Percentiles rank a stretch among this genome's conserved stretches.
These are phyloP conservation scores for Hyposmocoma kahamanoa DNA, from an alignment of 1,140 invertebrate species.

Conservation along the genomic window DNA sequence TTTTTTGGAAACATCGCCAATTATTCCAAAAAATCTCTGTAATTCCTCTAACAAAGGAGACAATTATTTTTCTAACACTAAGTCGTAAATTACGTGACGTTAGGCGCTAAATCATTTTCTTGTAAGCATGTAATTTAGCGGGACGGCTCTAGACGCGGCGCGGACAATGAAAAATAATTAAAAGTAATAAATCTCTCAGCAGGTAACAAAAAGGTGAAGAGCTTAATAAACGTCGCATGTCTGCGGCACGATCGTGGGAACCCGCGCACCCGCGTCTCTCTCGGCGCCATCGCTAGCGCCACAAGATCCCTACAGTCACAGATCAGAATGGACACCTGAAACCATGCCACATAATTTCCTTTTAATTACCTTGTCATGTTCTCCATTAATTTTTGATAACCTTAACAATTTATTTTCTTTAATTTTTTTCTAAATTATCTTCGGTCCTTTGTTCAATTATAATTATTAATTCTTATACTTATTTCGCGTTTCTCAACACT, in stretches of 20 bases:
- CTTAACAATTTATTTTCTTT: no score
- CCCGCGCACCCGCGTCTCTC: constrained; percentile 27
- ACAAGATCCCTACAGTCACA: constrained; percentile 14
- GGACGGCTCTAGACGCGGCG: constrained; percentile 33
- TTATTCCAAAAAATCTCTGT: no score
- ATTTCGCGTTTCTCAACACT: no score
- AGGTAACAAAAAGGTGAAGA: constrained; percentile 65
- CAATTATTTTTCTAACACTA: constrained; percentile 6
- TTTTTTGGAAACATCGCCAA: no score
- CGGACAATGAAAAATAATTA: constrained; percentile 68
- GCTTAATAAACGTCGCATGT: constrained; percentile 63
- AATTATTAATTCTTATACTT: no score
- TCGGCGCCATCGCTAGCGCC: neutral
- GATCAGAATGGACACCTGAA: constrained; percentile 34
- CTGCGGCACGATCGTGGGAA: constrained; percentile 49
- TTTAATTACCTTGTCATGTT: constrained; percentile 35
- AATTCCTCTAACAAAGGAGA: no score
- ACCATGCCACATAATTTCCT: constrained; percentile 39
- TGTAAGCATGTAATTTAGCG: constrained; percentile 56
- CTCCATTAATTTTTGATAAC: no score
- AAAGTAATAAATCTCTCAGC: constrained; percentile 70
- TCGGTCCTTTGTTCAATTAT: no score
- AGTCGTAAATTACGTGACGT: constrained; percentile 24
- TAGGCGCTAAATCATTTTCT: constrained; percentile 28
- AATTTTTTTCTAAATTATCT: no score